Percentiles rank a stretch among this genome's conserved stretches.
Evolutionary conservation across 2,888 invertebrate genomes (phyloP).

Genomic region (Cancer borealis): DNA sequence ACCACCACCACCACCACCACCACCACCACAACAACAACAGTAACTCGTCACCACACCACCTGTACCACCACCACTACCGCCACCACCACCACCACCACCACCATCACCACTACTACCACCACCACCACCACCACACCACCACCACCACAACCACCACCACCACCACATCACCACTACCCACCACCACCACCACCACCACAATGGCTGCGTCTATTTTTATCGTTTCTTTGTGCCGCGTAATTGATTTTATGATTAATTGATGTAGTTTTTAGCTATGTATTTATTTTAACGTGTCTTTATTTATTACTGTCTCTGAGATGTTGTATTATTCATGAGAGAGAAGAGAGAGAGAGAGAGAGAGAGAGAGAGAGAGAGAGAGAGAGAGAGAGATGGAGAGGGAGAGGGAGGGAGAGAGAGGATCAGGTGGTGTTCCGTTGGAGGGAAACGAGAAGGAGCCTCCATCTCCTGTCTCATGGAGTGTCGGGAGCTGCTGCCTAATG

Average conservation of each 20-base stretch:
- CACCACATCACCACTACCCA: no score
- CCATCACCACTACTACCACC: background rate
- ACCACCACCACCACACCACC: background rate
- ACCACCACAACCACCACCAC: background rate
- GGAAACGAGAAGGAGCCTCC: background rate
- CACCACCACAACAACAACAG: no score
- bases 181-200: background rate
- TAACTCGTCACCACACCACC: no score
- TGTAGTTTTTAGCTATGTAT: background rate
- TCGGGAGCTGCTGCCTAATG: background rate
- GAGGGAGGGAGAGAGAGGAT: background rate
- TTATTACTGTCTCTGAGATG: constrained; percentile 4
- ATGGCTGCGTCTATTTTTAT: background rate
- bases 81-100: background rate
- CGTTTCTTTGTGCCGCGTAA: background rate
- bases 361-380: background rate
- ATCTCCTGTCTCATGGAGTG: constrained; percentile 39
- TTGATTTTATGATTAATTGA: constrained; percentile 11
- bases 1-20: background rate
- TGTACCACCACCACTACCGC: background rate
- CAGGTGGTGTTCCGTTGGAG: constrained; percentile 15
- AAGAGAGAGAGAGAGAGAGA: constrained; percentile 23
- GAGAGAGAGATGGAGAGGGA: background rate
- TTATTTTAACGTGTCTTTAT: background rate
- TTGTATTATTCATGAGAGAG: background rate